Conservation (phyloP, 2,888 invertebrate genomes). For the Eurytoma adleriae region DNA sequence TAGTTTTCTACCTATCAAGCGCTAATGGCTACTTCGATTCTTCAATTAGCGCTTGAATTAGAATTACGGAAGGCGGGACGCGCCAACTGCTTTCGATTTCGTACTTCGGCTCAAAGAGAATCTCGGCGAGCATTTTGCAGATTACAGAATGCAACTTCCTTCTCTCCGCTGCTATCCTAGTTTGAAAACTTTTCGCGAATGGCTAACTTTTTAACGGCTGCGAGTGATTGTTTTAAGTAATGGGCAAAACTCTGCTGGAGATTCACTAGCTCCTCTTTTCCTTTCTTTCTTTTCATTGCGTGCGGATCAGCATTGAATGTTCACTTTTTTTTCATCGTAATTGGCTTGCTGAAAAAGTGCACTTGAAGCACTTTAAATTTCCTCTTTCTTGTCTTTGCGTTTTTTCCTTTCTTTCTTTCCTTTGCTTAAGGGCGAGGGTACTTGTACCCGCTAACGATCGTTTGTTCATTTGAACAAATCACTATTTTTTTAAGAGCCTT, state of each 20-base stretch:
- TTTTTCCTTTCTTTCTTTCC: conserved; percentile 21
- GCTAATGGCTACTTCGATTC: conserved; percentile 37
- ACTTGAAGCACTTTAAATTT: conserved; percentile 18
- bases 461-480: conserved; percentile 41
- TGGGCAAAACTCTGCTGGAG: conserved; percentile 27
- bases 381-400: not conserved
- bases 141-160: conserved; percentile 37
- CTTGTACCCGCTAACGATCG: conserved; percentile 28
- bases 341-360: conserved; percentile 22
- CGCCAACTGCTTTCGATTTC: not conserved
- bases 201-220: conserved; percentile 39
- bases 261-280: conserved; percentile 7
- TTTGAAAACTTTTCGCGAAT: conserved; percentile 29
- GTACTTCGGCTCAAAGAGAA: conserved; percentile 1
- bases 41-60: conserved; percentile 42
- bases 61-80: conserved; percentile 16
- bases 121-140: conserved; percentile 30
- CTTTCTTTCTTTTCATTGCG: not conserved
- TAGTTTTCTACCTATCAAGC: not conserved
- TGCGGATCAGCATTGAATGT: conserved; percentile 10
- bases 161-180: not conserved
- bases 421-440: not conserved
- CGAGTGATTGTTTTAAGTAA: conserved; percentile 54
- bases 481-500: not conserved
- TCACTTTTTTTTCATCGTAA: conserved; percentile 17